Conservation (phyloP, 2,888 invertebrate genomes). For the Morpho helenor region DNA sequence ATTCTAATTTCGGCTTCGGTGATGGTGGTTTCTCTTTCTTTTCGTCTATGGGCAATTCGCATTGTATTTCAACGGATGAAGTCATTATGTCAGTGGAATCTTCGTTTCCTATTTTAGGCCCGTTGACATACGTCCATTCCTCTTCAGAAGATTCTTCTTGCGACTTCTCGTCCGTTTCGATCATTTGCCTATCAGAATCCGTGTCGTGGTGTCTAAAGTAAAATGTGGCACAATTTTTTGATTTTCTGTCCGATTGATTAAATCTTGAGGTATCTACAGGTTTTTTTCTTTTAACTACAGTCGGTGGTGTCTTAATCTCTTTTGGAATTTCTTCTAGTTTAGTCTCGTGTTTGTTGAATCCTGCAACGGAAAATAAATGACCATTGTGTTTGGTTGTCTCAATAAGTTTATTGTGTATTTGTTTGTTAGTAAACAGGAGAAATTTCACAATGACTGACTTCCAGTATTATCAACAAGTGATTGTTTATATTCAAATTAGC, state of each 20-base stretch:
- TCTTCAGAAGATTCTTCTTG: slow-evolving; percentile 73
- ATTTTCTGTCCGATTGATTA: slow-evolving; percentile 86
- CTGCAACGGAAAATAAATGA: slow-evolving; percentile 43
- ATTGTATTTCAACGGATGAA: slow-evolving; percentile 71
- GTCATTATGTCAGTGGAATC: slow-evolving; percentile 75
- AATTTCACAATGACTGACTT: slow-evolving; percentile 33
- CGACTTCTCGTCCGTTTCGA: slow-evolving; percentile 68
- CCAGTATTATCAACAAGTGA: slow-evolving; percentile 37
- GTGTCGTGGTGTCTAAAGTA: slow-evolving; percentile 93
- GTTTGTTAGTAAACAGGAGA: slow-evolving; percentile 39
- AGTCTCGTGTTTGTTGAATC: slow-evolving; percentile 45
- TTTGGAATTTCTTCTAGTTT: slow-evolving; percentile 40
- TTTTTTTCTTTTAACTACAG: slow-evolving; percentile 72
- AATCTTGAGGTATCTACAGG: slow-evolving; percentile 80
- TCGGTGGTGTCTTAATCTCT: slow-evolving; percentile 60
- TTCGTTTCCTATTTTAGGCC: slow-evolving; percentile 62
- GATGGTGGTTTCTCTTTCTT: slow-evolving; percentile 50
- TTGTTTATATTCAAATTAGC: slow-evolving; percentile 49
- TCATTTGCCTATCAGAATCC: slow-evolving; percentile 87
- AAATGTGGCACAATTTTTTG: slow-evolving; percentile 90
- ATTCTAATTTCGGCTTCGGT: slow-evolving; percentile 58
- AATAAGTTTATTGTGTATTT: slow-evolving; percentile 33
- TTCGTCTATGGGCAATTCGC: slow-evolving; percentile 60
- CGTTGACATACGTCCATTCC: slow-evolving; percentile 84
- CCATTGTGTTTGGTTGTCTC: slow-evolving; percentile 27